Conservation (phyloP, 2,888 invertebrate species). For the Chirona hameri region DNA sequence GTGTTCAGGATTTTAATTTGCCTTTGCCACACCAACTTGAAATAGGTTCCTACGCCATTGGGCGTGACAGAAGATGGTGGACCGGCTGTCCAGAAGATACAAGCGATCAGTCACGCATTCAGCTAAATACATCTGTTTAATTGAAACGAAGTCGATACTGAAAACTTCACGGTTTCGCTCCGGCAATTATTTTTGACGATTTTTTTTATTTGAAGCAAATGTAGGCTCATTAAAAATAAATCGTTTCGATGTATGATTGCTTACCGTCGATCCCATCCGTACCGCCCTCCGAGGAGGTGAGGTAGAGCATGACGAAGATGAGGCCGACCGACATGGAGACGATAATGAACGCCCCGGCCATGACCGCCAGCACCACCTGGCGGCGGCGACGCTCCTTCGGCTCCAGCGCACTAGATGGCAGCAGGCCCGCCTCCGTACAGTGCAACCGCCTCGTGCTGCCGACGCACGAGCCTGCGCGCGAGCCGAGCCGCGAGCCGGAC, state of each 20-base stretch:
- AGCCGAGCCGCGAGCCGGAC: neutral
- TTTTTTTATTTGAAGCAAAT: no score
- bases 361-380: constrained; percentile 65
- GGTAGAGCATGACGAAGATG: constrained; percentile 65
- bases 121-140: no score
- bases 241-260: neutral
- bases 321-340: constrained; percentile 68
- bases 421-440: neutral
- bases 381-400: constrained; percentile 61
- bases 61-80: no score
- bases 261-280: neutral
- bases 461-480: neutral
- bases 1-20: no score
- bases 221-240: no score
- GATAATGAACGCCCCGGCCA: constrained; percentile 68
- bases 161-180: no score
- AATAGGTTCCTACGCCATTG: no score
- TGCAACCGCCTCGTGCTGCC: neutral
- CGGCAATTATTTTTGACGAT: no score
- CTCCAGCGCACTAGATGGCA: constrained; percentile 46
- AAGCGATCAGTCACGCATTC: no score
- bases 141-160: no score
- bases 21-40: no score
- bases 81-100: no score
- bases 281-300: constrained; percentile 29